A percentile compares a stretch with the other conserved stretches of the same genome.
phyloP scores from a whole-genome alignment of 37 sponge, comb jelly and placozoan species.

The Beroe forskalii region DNA sequence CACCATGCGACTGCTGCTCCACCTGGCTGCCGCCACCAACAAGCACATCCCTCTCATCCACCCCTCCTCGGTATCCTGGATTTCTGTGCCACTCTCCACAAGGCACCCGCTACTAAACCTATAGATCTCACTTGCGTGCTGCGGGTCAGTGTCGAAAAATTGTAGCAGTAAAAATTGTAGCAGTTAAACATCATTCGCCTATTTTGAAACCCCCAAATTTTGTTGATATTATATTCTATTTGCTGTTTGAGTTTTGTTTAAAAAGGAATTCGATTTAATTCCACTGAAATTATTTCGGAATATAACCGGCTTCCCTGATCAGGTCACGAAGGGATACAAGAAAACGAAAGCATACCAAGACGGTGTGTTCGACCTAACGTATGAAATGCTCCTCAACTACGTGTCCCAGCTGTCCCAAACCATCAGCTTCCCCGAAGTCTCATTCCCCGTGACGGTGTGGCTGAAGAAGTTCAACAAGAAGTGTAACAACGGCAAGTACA shows the following conservation, averaged over 20 bases:
- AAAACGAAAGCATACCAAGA: slow-evolving; percentile 56
- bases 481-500: slow-evolving; percentile 56
- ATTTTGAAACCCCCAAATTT: too few relatives aligned
- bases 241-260: too few relatives aligned
- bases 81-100: slow-evolving; percentile 30
- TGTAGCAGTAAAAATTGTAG: too few relatives aligned
- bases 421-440: slow-evolving; percentile 33
- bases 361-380: slow-evolving; percentile 54
- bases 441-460: slow-evolving; percentile 55
- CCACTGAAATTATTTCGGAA: too few relatives aligned
- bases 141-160: slow-evolving; percentile 27
- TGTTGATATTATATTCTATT: too few relatives aligned
- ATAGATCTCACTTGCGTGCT: slow-evolving; percentile 61
- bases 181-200: too few relatives aligned
- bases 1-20: slow-evolving; percentile 37
- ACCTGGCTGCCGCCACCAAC: slow-evolving; percentile 58
- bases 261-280: too few relatives aligned
- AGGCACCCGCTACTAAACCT: slow-evolving; percentile 56
- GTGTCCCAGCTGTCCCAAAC: slow-evolving; percentile 36
- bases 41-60: slow-evolving; percentile 52
- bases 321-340: slow-evolving; percentile 62
- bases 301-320: too few relatives aligned
- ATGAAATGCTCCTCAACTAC: slow-evolving; percentile 41
- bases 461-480: slow-evolving; percentile 57
- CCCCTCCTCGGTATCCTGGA: slow-evolving; percentile 13